A percentile compares a stretch with the other conserved stretches of the same genome.
Evolutionary conservation across 2,888 invertebrate species (phyloP).

Genomic region (Cacoxenus indagator): DNA sequence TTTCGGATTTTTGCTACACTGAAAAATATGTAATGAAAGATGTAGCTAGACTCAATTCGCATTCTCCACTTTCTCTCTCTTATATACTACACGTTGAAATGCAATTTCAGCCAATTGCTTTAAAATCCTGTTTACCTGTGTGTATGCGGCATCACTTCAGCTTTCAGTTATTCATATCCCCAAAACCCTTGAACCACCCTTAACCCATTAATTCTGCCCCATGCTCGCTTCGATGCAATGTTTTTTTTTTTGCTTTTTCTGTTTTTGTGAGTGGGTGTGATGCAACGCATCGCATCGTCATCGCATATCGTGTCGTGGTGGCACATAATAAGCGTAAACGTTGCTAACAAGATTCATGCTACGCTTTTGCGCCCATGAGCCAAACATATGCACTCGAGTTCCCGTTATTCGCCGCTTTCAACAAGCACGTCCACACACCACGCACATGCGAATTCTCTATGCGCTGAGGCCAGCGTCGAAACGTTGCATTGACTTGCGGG

Average conservation of each 20-base stretch:
- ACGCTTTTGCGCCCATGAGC: slow-evolving; percentile 59
- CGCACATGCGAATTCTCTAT: slow-evolving; percentile 5
- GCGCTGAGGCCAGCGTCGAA: slow-evolving; percentile 43
- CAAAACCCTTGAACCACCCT: not conserved
- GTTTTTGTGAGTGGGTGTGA: not conserved
- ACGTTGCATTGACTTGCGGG: slow-evolving; percentile 36
- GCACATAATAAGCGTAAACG: slow-evolving; percentile 65
- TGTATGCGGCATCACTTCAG: no score
- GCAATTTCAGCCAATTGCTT: slow-evolving; percentile 13
- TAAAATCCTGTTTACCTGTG: slow-evolving; percentile 10
- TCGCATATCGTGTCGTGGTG: not conserved
- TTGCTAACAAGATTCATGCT: slow-evolving; percentile 66
- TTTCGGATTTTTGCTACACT: no score
- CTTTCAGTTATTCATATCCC: no score
- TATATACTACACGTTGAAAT: not conserved
- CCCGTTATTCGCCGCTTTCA: no score
- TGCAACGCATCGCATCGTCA: not conserved
- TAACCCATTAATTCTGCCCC: not conserved
- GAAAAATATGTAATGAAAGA: not conserved
- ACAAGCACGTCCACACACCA: slow-evolving; percentile 27
- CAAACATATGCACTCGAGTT: slow-evolving; percentile 47
- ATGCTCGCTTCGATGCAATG: not conserved
- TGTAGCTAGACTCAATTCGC: not conserved
- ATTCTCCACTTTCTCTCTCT: not conserved
- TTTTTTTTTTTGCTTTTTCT: not conserved